Base-by-base conservation (phyloP, 1,140 invertebrate species). In the Caenorhabditis latens region DNA sequence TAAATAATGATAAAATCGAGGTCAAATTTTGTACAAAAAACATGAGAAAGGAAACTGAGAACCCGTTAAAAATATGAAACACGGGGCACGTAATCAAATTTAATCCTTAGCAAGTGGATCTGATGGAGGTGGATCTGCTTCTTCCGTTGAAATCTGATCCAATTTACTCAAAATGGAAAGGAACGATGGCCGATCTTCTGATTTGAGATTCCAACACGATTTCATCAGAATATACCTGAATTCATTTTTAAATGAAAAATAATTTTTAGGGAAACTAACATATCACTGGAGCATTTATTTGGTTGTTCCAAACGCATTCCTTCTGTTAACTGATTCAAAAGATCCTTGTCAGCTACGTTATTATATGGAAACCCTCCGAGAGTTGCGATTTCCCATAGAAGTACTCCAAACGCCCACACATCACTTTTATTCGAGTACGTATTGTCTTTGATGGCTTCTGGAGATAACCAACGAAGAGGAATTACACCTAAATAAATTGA, bases 311-410 rank as follows among this genome's bases (percentile, higher is more conserved):
- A 43, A 4, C 87, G 46, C 43, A 87, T 84, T 58, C 87, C 87
- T 55, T 42, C 40, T 58, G 71, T 55, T 14, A 89, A 50, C 24
- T 71, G 67, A 50, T 67, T 53, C 3, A 90, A 50, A 42, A 90
- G 63, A 61, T 89, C 87, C 9, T 88, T 88, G 21, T 88, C 84
- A 24, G 67, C 43, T 13, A 90, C 65, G 24, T 58, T 93, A 4
- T 93, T 93, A 90, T 94, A 94, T n/a, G 94, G 94, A 67, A 93
- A 93, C n/a, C 93, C 93, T 63, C 94, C 94, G 16, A 94, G 90
- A 0, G 93, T 94, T 86, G 94, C 93, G 48, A 94, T 93, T 87
- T 94, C 94, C 93, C 93, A 94, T 65, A 94, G 86, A 63, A 94
- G 87, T 13, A 94, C 92, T 40, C 93, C 93, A 90, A 92, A 94